Conservation (phyloP, 2,113 vertebrate species). For the Pao palembangensis region DNA sequence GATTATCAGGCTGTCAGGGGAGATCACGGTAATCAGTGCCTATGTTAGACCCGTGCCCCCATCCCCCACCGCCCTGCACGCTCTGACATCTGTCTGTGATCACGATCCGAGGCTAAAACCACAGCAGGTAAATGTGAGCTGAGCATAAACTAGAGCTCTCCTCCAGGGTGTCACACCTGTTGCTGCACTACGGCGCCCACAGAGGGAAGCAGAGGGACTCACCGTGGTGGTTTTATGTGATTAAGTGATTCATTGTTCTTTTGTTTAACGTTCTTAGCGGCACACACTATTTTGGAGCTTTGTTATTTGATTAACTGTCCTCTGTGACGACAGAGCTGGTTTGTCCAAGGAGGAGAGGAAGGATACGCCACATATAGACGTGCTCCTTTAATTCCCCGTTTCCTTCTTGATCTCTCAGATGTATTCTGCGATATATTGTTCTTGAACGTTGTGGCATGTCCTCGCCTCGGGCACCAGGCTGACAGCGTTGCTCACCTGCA, state of each 20-base stretch:
- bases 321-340: slow-evolving; percentile 16
- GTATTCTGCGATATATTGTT: too few species aligned
- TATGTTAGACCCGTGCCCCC: slow-evolving; percentile 48
- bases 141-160: neutral
- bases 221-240: slow-evolving; percentile 25
- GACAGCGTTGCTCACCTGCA: slow-evolving; percentile 72
- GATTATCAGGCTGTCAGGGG: slow-evolving; percentile 56
- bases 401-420: neutral
- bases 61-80: neutral
- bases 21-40: slow-evolving; percentile 64
- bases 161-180: slow-evolving; percentile 6
- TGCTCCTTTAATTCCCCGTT: neutral
- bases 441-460: too few species aligned
- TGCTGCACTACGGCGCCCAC: slow-evolving; percentile 3
- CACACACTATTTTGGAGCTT: slow-evolving; percentile 15
- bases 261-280: slow-evolving; percentile 33
- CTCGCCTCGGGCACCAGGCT: neutral
- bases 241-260: slow-evolving; percentile 44
- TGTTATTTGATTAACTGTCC: slow-evolving; percentile 6
- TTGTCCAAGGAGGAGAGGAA: slow-evolving; percentile 7
- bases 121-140: neutral
- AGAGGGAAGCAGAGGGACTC: slow-evolving; percentile 22
- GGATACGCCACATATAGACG: slow-evolving; percentile 2
- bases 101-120: slow-evolving; percentile 9
- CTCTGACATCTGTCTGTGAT: slow-evolving; percentile 39